A percentile compares a stretch with the other conserved stretches of the same genome.
Conservation (phyloP, 1,140 invertebrate species). For the Nasonia giraulti region DNA sequence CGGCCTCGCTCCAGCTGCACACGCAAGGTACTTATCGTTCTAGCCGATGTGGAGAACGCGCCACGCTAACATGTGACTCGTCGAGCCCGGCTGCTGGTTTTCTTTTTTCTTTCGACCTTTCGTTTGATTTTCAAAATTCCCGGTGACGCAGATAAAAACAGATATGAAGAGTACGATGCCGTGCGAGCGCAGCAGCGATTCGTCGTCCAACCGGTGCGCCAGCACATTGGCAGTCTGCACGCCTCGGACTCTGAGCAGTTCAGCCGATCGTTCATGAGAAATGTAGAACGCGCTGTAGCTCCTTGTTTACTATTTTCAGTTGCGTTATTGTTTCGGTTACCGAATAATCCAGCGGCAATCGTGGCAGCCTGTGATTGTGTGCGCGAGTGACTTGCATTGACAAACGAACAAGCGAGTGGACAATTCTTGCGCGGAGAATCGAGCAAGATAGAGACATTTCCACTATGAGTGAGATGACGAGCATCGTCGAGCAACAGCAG, state of each 20-base stretch:
- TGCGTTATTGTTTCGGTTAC: conserved; percentile 40
- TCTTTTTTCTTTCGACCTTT: conserved; percentile 12
- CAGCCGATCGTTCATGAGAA: conserved; percentile 59
- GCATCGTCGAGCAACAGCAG: conserved; percentile 61
- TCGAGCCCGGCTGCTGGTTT: background rate
- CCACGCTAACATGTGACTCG: conserved; percentile 49
- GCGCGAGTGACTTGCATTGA: background rate
- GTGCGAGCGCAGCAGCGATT: background rate
- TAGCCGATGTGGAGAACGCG: background rate
- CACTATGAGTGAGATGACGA: conserved; percentile 71
- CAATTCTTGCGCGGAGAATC: background rate
- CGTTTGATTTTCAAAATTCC: background rate
- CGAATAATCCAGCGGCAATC: too few species aligned
- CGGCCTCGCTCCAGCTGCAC: background rate
- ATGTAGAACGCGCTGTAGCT: conserved; percentile 65
- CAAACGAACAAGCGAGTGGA: background rate
- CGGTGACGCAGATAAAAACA: background rate
- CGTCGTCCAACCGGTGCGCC: background rate
- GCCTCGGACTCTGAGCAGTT: background rate
- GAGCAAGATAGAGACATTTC: conserved; percentile 46
- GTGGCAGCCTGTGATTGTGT: conserved; percentile 3
- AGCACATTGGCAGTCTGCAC: background rate
- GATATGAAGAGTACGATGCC: background rate
- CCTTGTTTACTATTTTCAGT: conserved; percentile 60
- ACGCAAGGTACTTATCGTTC: background rate